Conservation (phyloP, 2,113 vertebrate species). For the Thinocorus orbignyianus region DNA sequence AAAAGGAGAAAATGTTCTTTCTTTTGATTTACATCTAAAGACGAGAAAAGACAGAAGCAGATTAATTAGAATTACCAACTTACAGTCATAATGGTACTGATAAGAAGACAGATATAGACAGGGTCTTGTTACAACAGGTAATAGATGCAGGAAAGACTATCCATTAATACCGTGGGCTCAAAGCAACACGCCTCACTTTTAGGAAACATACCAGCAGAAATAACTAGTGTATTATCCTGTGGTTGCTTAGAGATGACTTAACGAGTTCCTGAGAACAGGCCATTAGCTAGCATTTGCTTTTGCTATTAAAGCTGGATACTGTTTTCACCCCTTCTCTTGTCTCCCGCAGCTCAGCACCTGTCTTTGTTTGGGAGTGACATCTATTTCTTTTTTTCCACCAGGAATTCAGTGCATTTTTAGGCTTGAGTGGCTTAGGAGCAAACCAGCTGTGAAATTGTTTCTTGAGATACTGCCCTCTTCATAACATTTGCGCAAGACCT, state of each 20-base stretch:
- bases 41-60: conserved; percentile 18
- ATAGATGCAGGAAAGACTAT: conserved; percentile 66
- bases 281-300: conserved; percentile 95
- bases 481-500: conserved; percentile 83
- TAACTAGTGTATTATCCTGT: conserved; percentile 86
- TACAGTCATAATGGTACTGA: conserved; percentile 39
- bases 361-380: conserved; percentile 99
- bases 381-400: conserved; percentile 98
- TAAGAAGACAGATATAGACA: conserved; percentile 20
- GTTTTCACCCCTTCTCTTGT: conserved; percentile 84
- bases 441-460: conserved; percentile 99
- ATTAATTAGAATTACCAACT: conserved; percentile 34
- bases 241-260: conserved; percentile 93
- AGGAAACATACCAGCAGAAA: conserved; percentile 89
- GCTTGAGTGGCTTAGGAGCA: conserved; percentile 99
- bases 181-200: conserved; percentile 81
- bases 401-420: conserved; percentile 99
- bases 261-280: conserved; percentile 96
- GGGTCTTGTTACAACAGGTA: conserved; percentile 76
- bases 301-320: conserved; percentile 99
- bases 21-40: conserved; percentile 34
- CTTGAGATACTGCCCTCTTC: conserved; percentile 91
- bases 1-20: conserved; percentile 1
- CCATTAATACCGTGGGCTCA: conserved; percentile 74
- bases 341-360: conserved; percentile 91